Evolutionary conservation across 2,797 vertebrate genomes (phyloP).

Genomic region (Antennarius maculatus): DNA sequence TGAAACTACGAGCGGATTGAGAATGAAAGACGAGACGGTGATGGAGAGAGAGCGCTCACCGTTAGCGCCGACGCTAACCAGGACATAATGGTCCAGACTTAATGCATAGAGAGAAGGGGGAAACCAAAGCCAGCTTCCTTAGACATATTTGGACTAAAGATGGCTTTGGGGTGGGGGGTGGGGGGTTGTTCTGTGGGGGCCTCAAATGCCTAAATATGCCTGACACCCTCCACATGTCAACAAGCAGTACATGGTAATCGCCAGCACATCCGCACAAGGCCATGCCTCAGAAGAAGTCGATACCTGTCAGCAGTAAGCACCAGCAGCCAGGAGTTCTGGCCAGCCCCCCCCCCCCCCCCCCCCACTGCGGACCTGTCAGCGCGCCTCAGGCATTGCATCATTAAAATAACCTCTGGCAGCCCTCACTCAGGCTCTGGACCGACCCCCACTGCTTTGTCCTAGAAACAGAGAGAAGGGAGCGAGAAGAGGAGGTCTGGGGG

Average conservation of each 20-base stretch:
- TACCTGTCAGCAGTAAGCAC: constrained; percentile 75
- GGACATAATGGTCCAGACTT: constrained; percentile 17
- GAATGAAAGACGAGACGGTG: constrained; percentile 5
- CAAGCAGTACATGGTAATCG: constrained; percentile 67
- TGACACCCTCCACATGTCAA: constrained; percentile 56
- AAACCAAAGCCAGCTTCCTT: not conserved
- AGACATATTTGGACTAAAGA: not conserved
- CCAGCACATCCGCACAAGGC: constrained; percentile 57
- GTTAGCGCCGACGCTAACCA: constrained; percentile 14
- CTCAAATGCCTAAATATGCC: constrained; percentile 41
- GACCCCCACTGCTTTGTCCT: constrained; percentile 39
- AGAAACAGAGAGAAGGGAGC: constrained; percentile 23
- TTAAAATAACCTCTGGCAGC: constrained; percentile 71
- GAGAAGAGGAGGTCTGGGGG: constrained; percentile 19
- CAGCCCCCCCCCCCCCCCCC: not conserved
- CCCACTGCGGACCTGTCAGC: constrained; percentile 68
- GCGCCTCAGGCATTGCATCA: constrained; percentile 71
- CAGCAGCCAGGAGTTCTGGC: constrained; percentile 59
- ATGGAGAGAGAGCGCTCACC: not conserved
- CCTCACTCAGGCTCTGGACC: constrained; percentile 46
- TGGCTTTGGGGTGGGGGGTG: constrained; percentile 21
- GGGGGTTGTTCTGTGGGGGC: not conserved
- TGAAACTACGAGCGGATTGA: not conserved
- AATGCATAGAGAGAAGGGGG: not conserved
- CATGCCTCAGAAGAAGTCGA: constrained; percentile 68